Evolutionary conservation across 2,888 invertebrate species (phyloP), one percentile per base, ranked within the genome.

Genomic region (Ennomos fuscantarius): DNA sequence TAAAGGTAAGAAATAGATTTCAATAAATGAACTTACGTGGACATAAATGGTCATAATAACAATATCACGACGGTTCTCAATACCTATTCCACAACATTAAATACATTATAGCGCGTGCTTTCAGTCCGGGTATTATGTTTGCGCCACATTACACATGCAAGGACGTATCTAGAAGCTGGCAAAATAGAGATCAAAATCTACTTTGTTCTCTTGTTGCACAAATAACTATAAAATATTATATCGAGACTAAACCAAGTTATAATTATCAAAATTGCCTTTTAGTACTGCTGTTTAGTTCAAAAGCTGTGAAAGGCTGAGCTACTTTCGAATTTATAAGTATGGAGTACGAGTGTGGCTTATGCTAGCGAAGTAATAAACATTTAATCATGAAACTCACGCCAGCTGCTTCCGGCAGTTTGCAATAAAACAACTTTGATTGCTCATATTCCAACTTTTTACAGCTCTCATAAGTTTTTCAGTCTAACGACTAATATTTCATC

Each of bases 1-100:
- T 6, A 24, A 24, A 24, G 10, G 37, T 33, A 54, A 59, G 53
- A 59, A 41, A 59, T 59, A 41, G 24, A 39, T 55, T 12, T 47
- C 39, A 40, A 50, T 59, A 59, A 55, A 51, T 42, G 50, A 9
- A 34, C 34, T 36, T 39, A 12, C 12, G 11, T 34, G 39, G 43
- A 39, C 13, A 31, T 33, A 47, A 55, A 54, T 39, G 40, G 33
- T 10, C 12, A 42, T 40, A 56, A 56, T 43, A 50, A 56, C 56
- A 42, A 50, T 37, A 33, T 9, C 33, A 42, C 24, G 37, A 13
- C 10, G 42, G 31, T 51, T 51, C 12, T 35, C 24, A 5, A 12
- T 24, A 36, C 36, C 45, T 13, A 40, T 56, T 47, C 37, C 46
- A 42, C 45, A 36, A 46, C 32, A 43, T 51, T 43, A 37, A 13